Evolutionary conservation across 1,140 invertebrate species (phyloP).

Genomic region (Psix sp.): DNA sequence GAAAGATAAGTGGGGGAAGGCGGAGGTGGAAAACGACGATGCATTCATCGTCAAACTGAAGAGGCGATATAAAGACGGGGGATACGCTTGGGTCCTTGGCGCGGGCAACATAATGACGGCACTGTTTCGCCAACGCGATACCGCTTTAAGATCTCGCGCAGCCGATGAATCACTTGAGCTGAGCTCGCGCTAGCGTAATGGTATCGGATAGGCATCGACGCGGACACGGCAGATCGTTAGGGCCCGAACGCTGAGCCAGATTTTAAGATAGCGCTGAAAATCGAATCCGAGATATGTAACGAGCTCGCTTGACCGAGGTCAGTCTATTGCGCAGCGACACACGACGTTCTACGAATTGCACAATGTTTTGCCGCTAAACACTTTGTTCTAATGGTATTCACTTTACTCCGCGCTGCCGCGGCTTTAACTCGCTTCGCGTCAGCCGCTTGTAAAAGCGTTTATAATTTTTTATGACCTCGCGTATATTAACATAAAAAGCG

Average conservation of each 20-base stretch:
- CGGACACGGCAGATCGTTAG: conserved; percentile 64
- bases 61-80: conserved; percentile 58
- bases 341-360: conserved; percentile 36
- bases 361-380: conserved; percentile 24
- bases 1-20: conserved; percentile 42
- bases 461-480: no score
- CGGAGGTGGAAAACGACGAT: conserved; percentile 61
- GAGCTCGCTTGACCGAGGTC: conserved; percentile 36
- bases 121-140: conserved; percentile 65
- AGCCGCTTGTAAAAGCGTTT: no score
- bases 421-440: no score
- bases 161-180: conserved; percentile 65
- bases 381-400: no score
- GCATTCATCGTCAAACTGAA: conserved; percentile 63
- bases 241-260: conserved; percentile 30
- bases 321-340: conserved; percentile 44
- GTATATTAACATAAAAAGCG: no score
- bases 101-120: conserved; percentile 64
- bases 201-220: conserved; percentile 64
- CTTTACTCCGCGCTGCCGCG: no score
- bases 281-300: conserved; percentile 53
- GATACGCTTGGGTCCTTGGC: conserved; percentile 44
- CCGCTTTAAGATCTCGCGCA: conserved; percentile 64
- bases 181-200: conserved; percentile 63
- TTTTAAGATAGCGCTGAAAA: conserved; percentile 51